Conservation (phyloP, 2,113 vertebrate species). For the Octodon degus region DNA sequence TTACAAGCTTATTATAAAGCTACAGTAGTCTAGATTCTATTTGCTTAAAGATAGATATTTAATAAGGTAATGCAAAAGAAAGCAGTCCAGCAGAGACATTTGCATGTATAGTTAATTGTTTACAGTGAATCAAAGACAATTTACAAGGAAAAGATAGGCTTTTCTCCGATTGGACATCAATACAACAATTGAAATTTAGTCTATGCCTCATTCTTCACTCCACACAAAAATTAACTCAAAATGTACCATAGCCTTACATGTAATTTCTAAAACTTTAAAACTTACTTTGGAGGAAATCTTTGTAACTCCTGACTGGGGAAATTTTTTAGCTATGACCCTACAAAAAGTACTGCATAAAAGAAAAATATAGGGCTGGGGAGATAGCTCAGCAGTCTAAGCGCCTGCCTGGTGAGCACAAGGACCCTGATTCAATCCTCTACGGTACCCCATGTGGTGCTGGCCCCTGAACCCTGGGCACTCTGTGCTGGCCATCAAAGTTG, state of each 20-base stretch:
- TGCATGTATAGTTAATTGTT: conserved; percentile 1
- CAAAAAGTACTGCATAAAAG: not conserved
- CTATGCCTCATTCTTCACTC: not conserved
- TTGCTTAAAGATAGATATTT: not conserved
- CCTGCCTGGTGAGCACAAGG: no score
- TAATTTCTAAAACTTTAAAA: conserved; percentile 47
- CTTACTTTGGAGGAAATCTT: not conserved
- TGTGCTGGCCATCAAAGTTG: no score
- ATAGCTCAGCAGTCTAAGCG: no score
- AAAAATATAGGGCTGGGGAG: not conserved
- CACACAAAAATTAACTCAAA: conserved; percentile 14
- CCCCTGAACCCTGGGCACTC: no score
- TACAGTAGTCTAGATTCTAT: not conserved
- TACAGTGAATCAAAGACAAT: not conserved
- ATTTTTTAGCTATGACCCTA: not conserved
- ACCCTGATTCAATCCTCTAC: no score
- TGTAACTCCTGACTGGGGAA: not conserved
- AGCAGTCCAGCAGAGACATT: not conserved
- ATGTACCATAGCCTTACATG: not conserved
- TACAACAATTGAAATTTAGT: not conserved
- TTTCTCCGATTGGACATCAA: conserved; percentile 11
- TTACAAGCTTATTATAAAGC: not conserved
- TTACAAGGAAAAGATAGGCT: not conserved
- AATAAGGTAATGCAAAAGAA: not conserved
- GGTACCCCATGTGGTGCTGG: no score